Evolutionary conservation across 2,797 vertebrate species (phyloP).

Genomic region (Selene dorsalis): DNA sequence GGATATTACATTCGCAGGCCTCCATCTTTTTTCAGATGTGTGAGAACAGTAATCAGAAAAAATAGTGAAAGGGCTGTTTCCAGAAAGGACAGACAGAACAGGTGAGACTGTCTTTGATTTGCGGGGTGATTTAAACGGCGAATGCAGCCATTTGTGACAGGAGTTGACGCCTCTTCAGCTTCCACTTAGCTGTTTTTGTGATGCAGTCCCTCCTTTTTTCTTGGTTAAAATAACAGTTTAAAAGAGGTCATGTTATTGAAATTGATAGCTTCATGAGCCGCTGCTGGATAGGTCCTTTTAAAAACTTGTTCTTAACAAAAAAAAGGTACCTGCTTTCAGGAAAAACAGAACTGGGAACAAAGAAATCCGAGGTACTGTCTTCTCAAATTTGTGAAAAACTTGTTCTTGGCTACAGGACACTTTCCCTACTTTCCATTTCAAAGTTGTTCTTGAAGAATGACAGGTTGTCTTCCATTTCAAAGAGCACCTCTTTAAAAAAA

Average conservation of each 20-base stretch:
- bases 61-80: background rate
- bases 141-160: background rate
- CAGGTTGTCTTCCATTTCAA: conserved; percentile 28
- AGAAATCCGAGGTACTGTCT: background rate
- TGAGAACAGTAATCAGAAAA: background rate
- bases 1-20: background rate
- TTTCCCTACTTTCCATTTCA: background rate
- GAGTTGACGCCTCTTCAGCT: conserved; percentile 15
- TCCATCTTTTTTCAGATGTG: background rate
- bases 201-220: background rate
- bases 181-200: conserved; percentile 35
- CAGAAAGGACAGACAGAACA: background rate
- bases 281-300: background rate
- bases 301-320: conserved; percentile 9
- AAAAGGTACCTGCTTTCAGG: background rate
- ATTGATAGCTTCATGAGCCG: background rate
- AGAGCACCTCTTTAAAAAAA: conserved; percentile 6
- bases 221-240: background rate
- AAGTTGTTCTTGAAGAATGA: background rate
- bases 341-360: background rate
- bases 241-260: background rate
- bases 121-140: background rate
- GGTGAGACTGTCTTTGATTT: conserved; percentile 5
- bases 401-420: background rate
- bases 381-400: conserved; percentile 7